These are phyloP conservation scores for Porphyrio hochstetteri DNA, from an alignment of 2,113 vertebrate species.

Conservation along the genomic window DNA sequence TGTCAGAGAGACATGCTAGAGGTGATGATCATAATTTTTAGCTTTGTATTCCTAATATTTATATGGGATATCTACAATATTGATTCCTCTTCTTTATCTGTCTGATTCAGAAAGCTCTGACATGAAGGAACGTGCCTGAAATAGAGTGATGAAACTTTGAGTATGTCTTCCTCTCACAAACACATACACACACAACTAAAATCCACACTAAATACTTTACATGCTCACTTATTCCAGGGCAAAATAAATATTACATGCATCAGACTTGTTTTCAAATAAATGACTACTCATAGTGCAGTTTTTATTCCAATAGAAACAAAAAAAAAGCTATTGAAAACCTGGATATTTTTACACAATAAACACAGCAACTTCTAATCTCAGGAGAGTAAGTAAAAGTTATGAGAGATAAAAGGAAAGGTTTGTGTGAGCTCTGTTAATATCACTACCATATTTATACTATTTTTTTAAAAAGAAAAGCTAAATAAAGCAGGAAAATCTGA, in stretches of 20 bases:
- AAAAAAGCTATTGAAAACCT: not conserved
- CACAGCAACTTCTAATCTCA: not conserved
- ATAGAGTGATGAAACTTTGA: not conserved
- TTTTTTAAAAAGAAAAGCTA: not conserved
- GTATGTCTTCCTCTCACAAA: not conserved
- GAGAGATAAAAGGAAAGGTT: not conserved
- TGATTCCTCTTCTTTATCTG: not conserved
- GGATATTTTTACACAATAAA: not conserved
- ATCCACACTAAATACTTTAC: not conserved
- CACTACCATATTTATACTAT: not conserved
- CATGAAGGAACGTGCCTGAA: not conserved
- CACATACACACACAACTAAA: not conserved
- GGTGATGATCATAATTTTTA: not conserved
- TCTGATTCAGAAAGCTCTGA: not conserved
- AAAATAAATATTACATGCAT: not conserved
- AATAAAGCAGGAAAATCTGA: not conserved
- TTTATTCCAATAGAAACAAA: not conserved
- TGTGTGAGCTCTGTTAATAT: not conserved
- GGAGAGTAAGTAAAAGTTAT: not conserved
- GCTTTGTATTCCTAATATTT: not conserved
- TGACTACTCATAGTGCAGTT: not conserved
- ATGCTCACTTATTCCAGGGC: not conserved
- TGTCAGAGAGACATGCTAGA: not conserved
- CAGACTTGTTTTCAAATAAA: not conserved
- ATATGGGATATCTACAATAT: not conserved